A percentile compares a stretch with the other conserved stretches of the same genome.
These are phyloP conservation scores for Leptoteleia sp. DNA, from an alignment of 1,140 invertebrate genomes.

Conservation along the genomic window DNA sequence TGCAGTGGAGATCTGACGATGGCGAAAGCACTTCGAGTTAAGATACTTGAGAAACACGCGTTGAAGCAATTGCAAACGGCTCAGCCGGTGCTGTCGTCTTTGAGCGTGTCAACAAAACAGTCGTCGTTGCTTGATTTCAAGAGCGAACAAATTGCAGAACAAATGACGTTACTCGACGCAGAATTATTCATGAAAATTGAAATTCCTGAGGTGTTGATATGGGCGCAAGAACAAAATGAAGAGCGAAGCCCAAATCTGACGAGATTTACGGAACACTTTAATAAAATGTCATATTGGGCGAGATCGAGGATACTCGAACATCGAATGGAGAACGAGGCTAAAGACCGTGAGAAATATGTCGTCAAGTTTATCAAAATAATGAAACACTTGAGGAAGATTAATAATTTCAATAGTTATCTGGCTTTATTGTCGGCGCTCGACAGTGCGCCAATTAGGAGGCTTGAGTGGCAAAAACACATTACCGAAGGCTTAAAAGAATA, in stretches of 20 bases:
- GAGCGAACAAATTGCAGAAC: constrained; percentile 95
- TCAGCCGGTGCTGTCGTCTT: constrained; percentile 78
- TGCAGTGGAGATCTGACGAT: constrained; percentile 91
- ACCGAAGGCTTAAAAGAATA: constrained; percentile 96
- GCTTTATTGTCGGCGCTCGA: constrained; percentile 97
- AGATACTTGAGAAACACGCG: constrained; percentile 94
- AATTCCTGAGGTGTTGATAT: constrained; percentile 97
- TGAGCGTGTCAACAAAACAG: constrained; percentile 83
- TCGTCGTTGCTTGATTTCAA: constrained; percentile 94
- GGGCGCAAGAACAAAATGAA: constrained; percentile 98
- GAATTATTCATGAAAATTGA: constrained; percentile 98
- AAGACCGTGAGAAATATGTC: constrained; percentile 97
- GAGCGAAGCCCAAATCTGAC: constrained; percentile 98
- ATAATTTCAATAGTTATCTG: constrained; percentile 99
- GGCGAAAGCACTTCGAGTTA: constrained; percentile 93
- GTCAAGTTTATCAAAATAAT: constrained; percentile 99
- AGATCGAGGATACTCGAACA: constrained; percentile 83
- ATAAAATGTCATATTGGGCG: constrained; percentile 99
- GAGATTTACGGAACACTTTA: constrained; percentile 99
- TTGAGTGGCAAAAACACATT: constrained; percentile 97
- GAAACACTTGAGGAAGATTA: constrained; percentile 97
- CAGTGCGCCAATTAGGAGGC: constrained; percentile 95
- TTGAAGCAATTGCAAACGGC: constrained; percentile 83
- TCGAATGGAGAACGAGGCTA: constrained; percentile 90
- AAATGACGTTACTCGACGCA: constrained; percentile 98